A percentile compares a stretch with the other conserved stretches of the same genome.
Conservation (phyloP, 2,113 vertebrate genomes). For the Seriola quinqueradiata region DNA sequence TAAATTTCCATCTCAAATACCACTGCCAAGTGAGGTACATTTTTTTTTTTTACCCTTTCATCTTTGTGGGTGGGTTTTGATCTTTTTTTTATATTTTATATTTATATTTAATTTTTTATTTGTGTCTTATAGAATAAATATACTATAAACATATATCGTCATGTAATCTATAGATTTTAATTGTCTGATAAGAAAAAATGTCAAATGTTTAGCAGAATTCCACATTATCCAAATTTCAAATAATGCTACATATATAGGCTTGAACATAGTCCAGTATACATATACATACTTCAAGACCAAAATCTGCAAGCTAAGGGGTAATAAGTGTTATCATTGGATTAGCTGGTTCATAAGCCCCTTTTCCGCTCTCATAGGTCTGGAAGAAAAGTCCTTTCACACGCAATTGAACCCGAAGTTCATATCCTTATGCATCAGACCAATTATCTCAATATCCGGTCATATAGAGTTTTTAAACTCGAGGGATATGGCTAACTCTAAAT, state of each 20-base stretch:
- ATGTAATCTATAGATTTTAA: slow-evolving; percentile 8
- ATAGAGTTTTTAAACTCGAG: slow-evolving; percentile 40
- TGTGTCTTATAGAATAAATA: slow-evolving; percentile 1
- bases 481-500: slow-evolving; percentile 1
- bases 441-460: slow-evolving; percentile 59
- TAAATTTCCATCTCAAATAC: slow-evolving; percentile 78
- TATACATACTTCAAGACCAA: slow-evolving; percentile 45
- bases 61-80: slow-evolving; percentile 43
- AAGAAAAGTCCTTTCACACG: slow-evolving; percentile 71
- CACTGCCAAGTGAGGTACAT: slow-evolving; percentile 42
- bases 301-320: slow-evolving; percentile 62
- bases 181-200: slow-evolving; percentile 13
- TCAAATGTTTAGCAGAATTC: neutral
- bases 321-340: slow-evolving; percentile 76
- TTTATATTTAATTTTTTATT: neutral
- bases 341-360: slow-evolving; percentile 66
- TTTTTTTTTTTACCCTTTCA: slow-evolving; percentile 37
- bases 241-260: neutral
- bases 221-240: slow-evolving; percentile 4
- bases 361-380: slow-evolving; percentile 67
- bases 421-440: slow-evolving; percentile 56
- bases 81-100: slow-evolving; percentile 25
- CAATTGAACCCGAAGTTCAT: slow-evolving; percentile 72
- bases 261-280: slow-evolving; percentile 28
- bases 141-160: neutral